Percentiles rank a stretch among this genome's conserved stretches.
phyloP scores from a whole-genome alignment of 2,888 invertebrate species.

The Cyclophora albipunctata region DNA sequence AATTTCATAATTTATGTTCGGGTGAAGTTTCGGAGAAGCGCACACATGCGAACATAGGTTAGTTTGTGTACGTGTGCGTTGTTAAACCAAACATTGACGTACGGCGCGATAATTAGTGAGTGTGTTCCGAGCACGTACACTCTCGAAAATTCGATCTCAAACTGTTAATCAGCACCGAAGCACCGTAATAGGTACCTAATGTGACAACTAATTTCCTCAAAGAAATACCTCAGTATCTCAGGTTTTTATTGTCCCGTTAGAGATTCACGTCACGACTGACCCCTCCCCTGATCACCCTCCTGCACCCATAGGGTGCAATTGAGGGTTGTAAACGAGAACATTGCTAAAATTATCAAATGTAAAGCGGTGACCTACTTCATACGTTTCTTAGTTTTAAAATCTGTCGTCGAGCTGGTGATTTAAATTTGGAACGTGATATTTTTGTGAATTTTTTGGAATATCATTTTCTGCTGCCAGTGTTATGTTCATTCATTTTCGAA shows the following conservation, averaged over 20 bases:
- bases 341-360: slow-evolving; percentile 5
- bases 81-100: slow-evolving; percentile 26
- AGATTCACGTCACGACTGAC: slow-evolving; percentile 53
- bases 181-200: slow-evolving; percentile 56
- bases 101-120: slow-evolving; percentile 7
- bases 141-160: slow-evolving; percentile 7
- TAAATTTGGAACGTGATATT: too few relatives aligned
- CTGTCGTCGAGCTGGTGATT: too few relatives aligned
- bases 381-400: too few relatives aligned
- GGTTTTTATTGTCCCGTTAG: slow-evolving; percentile 54
- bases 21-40: too few relatives aligned
- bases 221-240: slow-evolving; percentile 41
- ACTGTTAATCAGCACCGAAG: slow-evolving; percentile 43
- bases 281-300: slow-evolving; percentile 21
- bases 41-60: too few relatives aligned
- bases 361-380: slow-evolving; percentile 3
- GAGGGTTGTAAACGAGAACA: slow-evolving; percentile 5
- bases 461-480: too few relatives aligned
- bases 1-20: slow-evolving; percentile 19
- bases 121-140: slow-evolving; percentile 8
- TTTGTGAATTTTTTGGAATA: too few relatives aligned
- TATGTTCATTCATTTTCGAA: neutral
- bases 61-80: too few relatives aligned
- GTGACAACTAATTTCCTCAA: slow-evolving; percentile 70
- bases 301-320: slow-evolving; percentile 39